phyloP scores from a whole-genome alignment of 30 jellyfish, hydroid and myxozoan species.

The Clytia hemisphaerica region DNA sequence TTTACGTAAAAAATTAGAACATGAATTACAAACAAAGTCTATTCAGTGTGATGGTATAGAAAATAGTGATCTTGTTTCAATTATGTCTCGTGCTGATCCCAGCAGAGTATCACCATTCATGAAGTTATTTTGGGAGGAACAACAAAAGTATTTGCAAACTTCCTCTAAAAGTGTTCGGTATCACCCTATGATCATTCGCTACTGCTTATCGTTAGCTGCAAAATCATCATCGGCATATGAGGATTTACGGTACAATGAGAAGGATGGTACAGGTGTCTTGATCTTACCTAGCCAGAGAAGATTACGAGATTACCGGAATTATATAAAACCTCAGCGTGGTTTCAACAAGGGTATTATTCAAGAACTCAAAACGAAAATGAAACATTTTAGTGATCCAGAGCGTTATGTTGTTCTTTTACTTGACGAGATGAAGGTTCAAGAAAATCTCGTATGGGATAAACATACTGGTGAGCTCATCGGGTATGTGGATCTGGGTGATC shows the following conservation, averaged over 20 bases:
- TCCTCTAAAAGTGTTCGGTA: constrained; percentile 23
- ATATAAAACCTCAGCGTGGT: constrained; percentile 54
- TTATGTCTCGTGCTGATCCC: constrained; percentile 34
- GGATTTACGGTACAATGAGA: constrained; percentile 26
- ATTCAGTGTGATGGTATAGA: too few relatives aligned
- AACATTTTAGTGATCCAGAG: constrained; percentile 17
- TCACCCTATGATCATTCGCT: constrained; percentile 46
- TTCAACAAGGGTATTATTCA: constrained; percentile 41
- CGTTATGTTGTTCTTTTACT: background rate
- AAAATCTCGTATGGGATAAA: constrained; percentile 62
- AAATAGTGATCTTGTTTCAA: constrained; percentile 9
- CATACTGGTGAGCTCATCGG: constrained; percentile 54
- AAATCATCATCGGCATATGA: constrained; percentile 54
- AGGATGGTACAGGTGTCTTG: constrained; percentile 37
- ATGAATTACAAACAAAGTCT: too few relatives aligned
- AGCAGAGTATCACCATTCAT: constrained; percentile 30
- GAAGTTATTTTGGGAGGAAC: constrained; percentile 50
- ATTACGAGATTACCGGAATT: constrained; percentile 39
- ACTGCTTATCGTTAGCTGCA: constrained; percentile 40
- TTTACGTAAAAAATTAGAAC: too few relatives aligned
- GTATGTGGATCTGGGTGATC: constrained; percentile 55
- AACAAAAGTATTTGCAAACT: constrained; percentile 31
- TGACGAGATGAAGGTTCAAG: constrained; percentile 48
- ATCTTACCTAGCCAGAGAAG: constrained; percentile 54
- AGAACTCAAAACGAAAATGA: constrained; percentile 20